Base-by-base conservation (phyloP, 2,888 invertebrate genomes). In the Chalcosyrphus nemorum region DNA sequence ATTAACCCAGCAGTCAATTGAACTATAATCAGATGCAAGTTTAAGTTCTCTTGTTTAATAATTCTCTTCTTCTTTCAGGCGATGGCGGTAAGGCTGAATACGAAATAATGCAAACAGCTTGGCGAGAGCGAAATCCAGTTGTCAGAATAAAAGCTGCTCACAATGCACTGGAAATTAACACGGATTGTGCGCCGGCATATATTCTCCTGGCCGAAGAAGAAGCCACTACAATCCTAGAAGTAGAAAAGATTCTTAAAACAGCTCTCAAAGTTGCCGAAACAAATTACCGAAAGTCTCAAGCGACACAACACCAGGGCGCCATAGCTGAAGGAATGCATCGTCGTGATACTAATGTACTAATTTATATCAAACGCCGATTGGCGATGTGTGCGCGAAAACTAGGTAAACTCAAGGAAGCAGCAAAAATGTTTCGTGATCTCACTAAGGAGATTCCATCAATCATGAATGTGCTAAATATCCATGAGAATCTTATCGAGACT, bases 361-460 rank as follows among this genome's bases (percentile, higher is more conserved):
- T 98, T 89, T 99, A 99, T 91, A 96, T 98, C 70, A 96, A 97
- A 92, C 94, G 99, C 71, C 94, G 99, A 85, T 92, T 98, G 81
- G 99, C 98, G n/a, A 98, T 99, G 98, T 99, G 98, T 92, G 97
- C 98, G 32, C 94, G 99, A 74, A 97, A 98, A 89, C 93, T 99
- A 72, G 98, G 98, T 9, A 96, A 97, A 88, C 93, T 98, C 86
- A 97, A 98, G 91, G 99, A 99, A 92, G 97, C 98, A 0, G 96
- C 98, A 24, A 98, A 99, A 91, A 96, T 98, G 94, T 98, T 99
- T 93, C 94, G 98, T 89, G 99, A 99, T 93, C 93, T 99, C 86
- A 97, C 98, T 65, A 98, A 99, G 92, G 99, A 99, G 93, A 96
- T 97, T 87, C 98, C 98, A 88, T 98, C 98, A 9, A 96, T 98